These are phyloP conservation scores for Ernsta delagoae DNA, from an alignment of 2,888 invertebrate species.

Conservation along the genomic window DNA sequence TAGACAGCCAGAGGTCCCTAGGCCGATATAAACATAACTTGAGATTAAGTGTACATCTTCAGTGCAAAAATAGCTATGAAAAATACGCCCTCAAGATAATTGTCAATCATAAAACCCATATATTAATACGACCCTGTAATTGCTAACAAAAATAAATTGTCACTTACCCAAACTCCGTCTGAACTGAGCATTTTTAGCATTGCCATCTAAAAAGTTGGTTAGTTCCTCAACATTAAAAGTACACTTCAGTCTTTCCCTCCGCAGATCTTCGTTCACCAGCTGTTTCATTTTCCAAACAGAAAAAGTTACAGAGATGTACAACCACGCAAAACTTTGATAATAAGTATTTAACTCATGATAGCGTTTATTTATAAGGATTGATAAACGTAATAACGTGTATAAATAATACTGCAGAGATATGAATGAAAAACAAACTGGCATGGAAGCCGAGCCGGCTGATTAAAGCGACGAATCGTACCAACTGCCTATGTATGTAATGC, in stretches of 20 bases:
- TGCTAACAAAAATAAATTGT: too few relatives aligned
- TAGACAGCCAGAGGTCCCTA: too few relatives aligned
- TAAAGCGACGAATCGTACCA: too few relatives aligned
- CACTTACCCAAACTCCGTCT: conserved; percentile 77
- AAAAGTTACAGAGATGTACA: not conserved
- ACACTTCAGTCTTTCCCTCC: conserved; percentile 88
- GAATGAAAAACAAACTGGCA: not conserved
- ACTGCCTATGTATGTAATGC: too few relatives aligned
- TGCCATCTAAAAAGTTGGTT: conserved; percentile 91
- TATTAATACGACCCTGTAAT: too few relatives aligned
- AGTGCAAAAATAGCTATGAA: too few relatives aligned
- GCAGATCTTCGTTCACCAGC: conserved; percentile 87
- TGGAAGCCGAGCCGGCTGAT: too few relatives aligned
- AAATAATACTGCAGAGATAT: not conserved
- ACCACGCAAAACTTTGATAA: not conserved
- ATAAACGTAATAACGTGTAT: not conserved
- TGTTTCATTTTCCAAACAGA: conserved; percentile 17
- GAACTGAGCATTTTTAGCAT: conserved; percentile 86
- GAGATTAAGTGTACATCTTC: too few relatives aligned
- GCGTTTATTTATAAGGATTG: conserved; percentile 5
- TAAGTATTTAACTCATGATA: not conserved
- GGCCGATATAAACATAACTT: too few relatives aligned
- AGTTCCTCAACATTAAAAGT: conserved; percentile 89
- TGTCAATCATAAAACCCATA: too few relatives aligned
- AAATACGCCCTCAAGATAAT: too few relatives aligned